A percentile compares a stretch with the other conserved stretches of the same genome.
Conservation (phyloP, 2,888 invertebrate species). For the Papilio protenor region DNA sequence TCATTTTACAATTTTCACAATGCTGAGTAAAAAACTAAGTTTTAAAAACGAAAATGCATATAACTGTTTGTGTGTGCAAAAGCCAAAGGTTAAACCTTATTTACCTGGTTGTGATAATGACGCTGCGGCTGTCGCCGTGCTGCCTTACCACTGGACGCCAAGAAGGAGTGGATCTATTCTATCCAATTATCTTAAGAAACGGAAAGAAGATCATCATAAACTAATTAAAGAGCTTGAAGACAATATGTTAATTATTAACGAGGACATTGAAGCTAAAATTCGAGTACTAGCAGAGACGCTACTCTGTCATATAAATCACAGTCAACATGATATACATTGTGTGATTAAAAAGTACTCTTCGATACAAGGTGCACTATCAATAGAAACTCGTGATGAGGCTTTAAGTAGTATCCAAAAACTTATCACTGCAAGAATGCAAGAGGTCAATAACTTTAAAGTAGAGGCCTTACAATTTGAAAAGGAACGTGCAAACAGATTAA, state of each 20-base stretch:
- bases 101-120: constrained; percentile 66
- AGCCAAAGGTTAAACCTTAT: constrained; percentile 44
- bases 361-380: constrained; percentile 45
- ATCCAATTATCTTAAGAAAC: constrained; percentile 64
- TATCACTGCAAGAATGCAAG: constrained; percentile 54
- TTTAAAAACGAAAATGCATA: constrained; percentile 2
- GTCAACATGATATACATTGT: constrained; percentile 61
- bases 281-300: constrained; percentile 61
- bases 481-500: constrained; percentile 65
- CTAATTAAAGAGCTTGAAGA: constrained; percentile 55
- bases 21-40: constrained; percentile 20
- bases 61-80: constrained; percentile 38
- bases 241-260: constrained; percentile 57
- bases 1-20: constrained; percentile 16
- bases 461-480: constrained; percentile 64
- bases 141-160: constrained; percentile 69
- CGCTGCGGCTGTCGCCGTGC: constrained; percentile 63
- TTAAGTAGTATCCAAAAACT: constrained; percentile 56
- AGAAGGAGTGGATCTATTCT: constrained; percentile 64
- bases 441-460: constrained; percentile 60
- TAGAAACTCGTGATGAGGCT: constrained; percentile 53
- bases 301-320: constrained; percentile 61
- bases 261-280: constrained; percentile 61
- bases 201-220: constrained; percentile 58
- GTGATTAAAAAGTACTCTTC: constrained; percentile 53